These are phyloP conservation scores for Leptogaster cylindrica DNA, from an alignment of 2,888 invertebrate species.

Conservation along the genomic window DNA sequence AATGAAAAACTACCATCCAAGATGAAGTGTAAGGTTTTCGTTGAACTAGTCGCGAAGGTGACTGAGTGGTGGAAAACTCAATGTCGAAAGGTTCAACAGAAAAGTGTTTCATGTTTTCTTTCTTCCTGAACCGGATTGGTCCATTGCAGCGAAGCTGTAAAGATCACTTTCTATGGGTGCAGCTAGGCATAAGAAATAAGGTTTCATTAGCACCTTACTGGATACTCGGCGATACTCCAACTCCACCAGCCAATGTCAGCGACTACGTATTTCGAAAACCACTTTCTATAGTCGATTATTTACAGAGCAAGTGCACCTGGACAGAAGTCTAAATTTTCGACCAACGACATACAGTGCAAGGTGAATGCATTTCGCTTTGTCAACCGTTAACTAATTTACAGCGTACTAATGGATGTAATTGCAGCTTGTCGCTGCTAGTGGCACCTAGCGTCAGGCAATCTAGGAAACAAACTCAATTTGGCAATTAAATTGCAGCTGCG, in stretches of 20 bases:
- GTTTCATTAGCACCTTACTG: too few relatives aligned
- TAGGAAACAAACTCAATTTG: too few relatives aligned
- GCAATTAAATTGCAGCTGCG: too few relatives aligned
- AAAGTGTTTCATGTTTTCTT: background rate
- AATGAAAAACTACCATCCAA: too few relatives aligned
- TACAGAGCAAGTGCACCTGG: background rate
- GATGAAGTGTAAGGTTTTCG: too few relatives aligned
- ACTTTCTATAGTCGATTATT: constrained; percentile 4
- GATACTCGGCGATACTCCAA: too few relatives aligned
- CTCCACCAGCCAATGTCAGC: constrained; percentile 5
- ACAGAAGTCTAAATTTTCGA: background rate
- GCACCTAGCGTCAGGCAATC: too few relatives aligned
- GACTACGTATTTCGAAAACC: constrained; percentile 9
- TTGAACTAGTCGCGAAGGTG: background rate
- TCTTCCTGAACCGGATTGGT: background rate
- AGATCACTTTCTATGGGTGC: constrained; percentile 4
- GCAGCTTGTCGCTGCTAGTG: too few relatives aligned
- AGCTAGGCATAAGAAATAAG: background rate
- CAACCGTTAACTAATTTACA: too few relatives aligned
- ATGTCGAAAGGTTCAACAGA: background rate
- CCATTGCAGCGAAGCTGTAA: constrained; percentile 3
- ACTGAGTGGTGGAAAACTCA: background rate
- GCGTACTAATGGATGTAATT: too few relatives aligned
- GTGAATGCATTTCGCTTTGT: constrained; percentile 1
- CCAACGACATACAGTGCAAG: constrained; percentile 2